These are phyloP conservation scores for Fabriciana adippe DNA, from an alignment of 2,888 invertebrate genomes.

Conservation along the genomic window DNA sequence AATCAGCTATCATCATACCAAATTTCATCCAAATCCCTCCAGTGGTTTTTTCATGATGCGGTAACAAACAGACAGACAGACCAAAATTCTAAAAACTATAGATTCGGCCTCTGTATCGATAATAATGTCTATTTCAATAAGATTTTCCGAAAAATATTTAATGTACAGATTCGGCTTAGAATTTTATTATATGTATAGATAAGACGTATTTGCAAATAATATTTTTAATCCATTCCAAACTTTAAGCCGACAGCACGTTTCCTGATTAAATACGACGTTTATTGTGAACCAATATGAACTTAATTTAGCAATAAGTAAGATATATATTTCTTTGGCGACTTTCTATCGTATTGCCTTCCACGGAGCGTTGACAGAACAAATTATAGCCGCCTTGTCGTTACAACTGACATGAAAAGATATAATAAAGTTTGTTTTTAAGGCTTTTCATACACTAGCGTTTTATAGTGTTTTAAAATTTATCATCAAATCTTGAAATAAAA, in stretches of 20 bases:
- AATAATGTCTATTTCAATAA: no score
- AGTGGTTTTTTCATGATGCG: no score
- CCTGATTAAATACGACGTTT: slow-evolving; percentile 9
- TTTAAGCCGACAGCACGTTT: slow-evolving; percentile 27
- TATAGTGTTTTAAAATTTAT: not conserved
- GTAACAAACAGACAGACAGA: no score
- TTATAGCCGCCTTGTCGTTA: slow-evolving; percentile 31
- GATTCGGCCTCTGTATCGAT: no score
- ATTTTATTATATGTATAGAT: no score
- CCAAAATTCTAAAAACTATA: no score
- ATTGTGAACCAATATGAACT: slow-evolving; percentile 13
- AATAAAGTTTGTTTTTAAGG: slow-evolving; percentile 29
- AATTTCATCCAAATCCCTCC: no score
- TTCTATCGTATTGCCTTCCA: slow-evolving; percentile 26
- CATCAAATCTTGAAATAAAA: not conserved
- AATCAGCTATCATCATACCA: no score
- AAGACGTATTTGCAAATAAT: not conserved
- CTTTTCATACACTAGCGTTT: slow-evolving; percentile 5
- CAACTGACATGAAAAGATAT: slow-evolving; percentile 37
- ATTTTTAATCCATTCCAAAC: slow-evolving; percentile 31
- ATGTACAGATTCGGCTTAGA: no score
- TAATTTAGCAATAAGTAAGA: not conserved
- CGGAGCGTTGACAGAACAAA: slow-evolving; percentile 41
- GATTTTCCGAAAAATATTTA: no score
- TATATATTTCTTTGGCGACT: slow-evolving; percentile 11